Evolutionary conservation across 2,113 vertebrate genomes (phyloP).

Genomic region (Amphiprion ocellaris): DNA sequence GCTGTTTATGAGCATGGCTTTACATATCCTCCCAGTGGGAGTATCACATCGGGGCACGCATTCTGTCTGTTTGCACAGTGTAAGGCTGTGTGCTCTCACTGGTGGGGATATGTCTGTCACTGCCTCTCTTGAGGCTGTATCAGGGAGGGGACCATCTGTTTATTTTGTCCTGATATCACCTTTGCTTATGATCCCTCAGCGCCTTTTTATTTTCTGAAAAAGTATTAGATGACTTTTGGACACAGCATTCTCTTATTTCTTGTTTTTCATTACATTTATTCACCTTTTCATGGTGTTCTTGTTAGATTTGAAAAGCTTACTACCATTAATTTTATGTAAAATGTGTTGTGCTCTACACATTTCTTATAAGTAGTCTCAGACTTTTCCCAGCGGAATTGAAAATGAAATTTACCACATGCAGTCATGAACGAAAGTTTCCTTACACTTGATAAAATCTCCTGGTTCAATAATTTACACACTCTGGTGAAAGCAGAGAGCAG

Average conservation of each 20-base stretch:
- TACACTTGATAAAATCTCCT: too few species aligned
- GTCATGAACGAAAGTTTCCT: too few species aligned
- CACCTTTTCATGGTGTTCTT: neutral
- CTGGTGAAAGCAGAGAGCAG: too few species aligned
- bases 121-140: constrained; percentile 61
- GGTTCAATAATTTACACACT: too few species aligned
- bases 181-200: constrained; percentile 48
- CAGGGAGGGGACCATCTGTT: constrained; percentile 74
- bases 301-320: neutral
- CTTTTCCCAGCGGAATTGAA: too few species aligned
- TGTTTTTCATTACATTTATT: neutral
- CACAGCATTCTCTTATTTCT: constrained; percentile 1
- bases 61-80: constrained; percentile 67
- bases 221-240: constrained; percentile 24
- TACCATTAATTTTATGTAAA: neutral
- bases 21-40: constrained; percentile 65
- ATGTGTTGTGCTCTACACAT: neutral
- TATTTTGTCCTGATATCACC: constrained; percentile 71
- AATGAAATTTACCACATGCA: too few species aligned
- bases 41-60: constrained; percentile 58
- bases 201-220: constrained; percentile 31
- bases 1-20: constrained; percentile 57
- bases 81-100: constrained; percentile 47
- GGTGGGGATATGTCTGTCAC: constrained; percentile 72
- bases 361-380: neutral